Conservation (phyloP, 2,888 invertebrate genomes). For the Drosophila atroscutellata region DNA sequence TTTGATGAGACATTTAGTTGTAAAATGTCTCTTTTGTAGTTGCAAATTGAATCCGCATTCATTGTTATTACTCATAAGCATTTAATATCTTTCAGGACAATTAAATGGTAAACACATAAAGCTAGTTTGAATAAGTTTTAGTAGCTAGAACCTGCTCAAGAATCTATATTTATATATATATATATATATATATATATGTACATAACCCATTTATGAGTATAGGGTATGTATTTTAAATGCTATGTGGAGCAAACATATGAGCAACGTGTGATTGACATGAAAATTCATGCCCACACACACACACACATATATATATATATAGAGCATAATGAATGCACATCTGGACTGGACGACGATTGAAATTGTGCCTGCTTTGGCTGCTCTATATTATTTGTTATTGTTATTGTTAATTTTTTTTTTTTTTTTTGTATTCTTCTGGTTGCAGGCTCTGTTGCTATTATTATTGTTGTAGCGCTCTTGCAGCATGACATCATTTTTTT, state of each 20-base stretch:
- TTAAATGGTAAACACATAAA: neutral
- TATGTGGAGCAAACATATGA: conserved; percentile 72
- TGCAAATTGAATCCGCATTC: neutral
- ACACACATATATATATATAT: conserved; percentile 3
- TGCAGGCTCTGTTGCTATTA: conserved; percentile 28
- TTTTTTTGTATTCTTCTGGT: conserved; percentile 1
- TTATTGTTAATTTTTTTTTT: conserved; percentile 11
- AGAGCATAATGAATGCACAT: conserved; percentile 76
- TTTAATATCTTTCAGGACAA: neutral
- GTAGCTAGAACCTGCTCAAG: neutral
- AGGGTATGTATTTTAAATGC: conserved; percentile 55
- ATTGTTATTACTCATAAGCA: neutral
- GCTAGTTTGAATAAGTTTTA: neutral
- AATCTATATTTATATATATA: neutral
- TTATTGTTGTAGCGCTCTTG: conserved; percentile 71
- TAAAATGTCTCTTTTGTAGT: neutral
- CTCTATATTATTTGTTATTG: conserved; percentile 32
- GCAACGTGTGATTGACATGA: conserved; percentile 76
- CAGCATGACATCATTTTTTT: conserved; percentile 77
- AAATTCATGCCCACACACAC: conserved; percentile 53
- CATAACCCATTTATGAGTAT: conserved; percentile 3
- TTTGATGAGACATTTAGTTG: neutral
- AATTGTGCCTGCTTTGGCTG: conserved; percentile 21
- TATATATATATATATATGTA: neutral
- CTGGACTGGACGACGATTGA: conserved; percentile 60